These are phyloP conservation scores for Myripristis murdjan DNA, from an alignment of 2,797 vertebrate species.

Conservation along the genomic window DNA sequence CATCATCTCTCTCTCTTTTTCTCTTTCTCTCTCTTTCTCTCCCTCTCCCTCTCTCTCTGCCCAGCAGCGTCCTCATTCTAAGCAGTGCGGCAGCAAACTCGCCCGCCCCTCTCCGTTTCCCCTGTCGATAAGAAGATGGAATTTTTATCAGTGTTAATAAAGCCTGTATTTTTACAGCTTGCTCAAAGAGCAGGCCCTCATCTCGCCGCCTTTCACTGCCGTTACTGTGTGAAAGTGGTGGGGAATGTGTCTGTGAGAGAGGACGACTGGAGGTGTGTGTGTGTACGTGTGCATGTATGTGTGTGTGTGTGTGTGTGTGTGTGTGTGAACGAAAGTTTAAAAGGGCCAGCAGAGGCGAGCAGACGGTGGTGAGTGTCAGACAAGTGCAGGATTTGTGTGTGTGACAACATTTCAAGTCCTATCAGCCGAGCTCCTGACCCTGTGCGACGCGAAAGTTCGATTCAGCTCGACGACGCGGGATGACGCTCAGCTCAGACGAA, in stretches of 20 bases:
- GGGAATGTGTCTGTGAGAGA: no score
- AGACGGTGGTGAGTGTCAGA: not conserved
- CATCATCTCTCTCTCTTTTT: conserved; percentile 19
- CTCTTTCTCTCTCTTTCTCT: conserved; percentile 15
- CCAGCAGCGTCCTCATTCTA: conserved; percentile 59
- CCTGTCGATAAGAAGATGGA: conserved; percentile 69
- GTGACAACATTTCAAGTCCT: not conserved
- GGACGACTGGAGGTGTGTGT: no score
- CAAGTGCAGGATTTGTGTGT: conserved; percentile 15
- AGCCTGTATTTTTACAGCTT: conserved; percentile 66
- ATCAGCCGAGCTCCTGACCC: not conserved
- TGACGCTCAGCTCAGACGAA: not conserved
- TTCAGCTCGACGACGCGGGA: no score
- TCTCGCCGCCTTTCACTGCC: conserved; percentile 43
- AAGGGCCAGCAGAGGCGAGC: conserved; percentile 6
- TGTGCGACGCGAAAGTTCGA: conserved; percentile 1
- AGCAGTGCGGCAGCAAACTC: conserved; percentile 60
- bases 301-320: conserved; percentile 9
- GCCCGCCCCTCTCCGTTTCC: conserved; percentile 56
- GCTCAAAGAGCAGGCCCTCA: conserved; percentile 44
- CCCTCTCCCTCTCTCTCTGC: conserved; percentile 36
- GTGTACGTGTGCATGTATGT: conserved; percentile 6
- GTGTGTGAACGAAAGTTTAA: conserved; percentile 31
- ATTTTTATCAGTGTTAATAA: conserved; percentile 73
- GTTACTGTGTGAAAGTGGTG: conserved; percentile 37